A percentile compares a stretch with the other conserved stretches of the same genome.
Evolutionary conservation across 2,888 invertebrate species (phyloP).

Genomic region (Tiphia femorata): DNA sequence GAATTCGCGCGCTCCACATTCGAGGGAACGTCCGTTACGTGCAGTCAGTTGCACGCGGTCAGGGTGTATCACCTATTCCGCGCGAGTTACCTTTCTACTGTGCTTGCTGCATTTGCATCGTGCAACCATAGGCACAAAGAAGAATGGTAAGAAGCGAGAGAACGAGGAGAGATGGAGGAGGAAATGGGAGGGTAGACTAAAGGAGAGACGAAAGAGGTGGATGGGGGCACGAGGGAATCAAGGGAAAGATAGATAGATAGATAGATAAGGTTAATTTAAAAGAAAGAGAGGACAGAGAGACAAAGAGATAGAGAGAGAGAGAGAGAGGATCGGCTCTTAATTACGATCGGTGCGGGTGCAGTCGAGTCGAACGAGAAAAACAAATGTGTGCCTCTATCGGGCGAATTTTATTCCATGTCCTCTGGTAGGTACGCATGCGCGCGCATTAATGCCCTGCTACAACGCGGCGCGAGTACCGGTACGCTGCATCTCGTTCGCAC

Average conservation of each 20-base stretch:
- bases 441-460: constrained; percentile 24
- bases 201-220: too few species aligned
- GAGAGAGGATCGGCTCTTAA: constrained; percentile 30
- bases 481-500: too few species aligned
- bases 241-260: too few species aligned
- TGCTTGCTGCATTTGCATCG: constrained; percentile 7
- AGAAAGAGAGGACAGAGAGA: too few species aligned
- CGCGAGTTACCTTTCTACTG: constrained; percentile 19
- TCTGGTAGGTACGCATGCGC: constrained; percentile 9
- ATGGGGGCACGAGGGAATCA: neutral
- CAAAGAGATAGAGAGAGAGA: neutral
- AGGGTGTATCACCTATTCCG: constrained; percentile 15
- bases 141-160: neutral
- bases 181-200: neutral
- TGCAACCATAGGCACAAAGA: too few species aligned
- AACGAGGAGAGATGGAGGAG: neutral
- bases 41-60: constrained; percentile 25
- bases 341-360: constrained; percentile 41
- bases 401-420: constrained; percentile 43
- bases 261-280: neutral
- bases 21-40: constrained; percentile 30
- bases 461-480: too few species aligned
- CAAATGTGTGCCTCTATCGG: constrained; percentile 31
- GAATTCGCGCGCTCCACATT: constrained; percentile 33
- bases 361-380: constrained; percentile 40